These are phyloP conservation scores for Ennomos erosarius DNA, from an alignment of 2,888 invertebrate species.

Conservation along the genomic window DNA sequence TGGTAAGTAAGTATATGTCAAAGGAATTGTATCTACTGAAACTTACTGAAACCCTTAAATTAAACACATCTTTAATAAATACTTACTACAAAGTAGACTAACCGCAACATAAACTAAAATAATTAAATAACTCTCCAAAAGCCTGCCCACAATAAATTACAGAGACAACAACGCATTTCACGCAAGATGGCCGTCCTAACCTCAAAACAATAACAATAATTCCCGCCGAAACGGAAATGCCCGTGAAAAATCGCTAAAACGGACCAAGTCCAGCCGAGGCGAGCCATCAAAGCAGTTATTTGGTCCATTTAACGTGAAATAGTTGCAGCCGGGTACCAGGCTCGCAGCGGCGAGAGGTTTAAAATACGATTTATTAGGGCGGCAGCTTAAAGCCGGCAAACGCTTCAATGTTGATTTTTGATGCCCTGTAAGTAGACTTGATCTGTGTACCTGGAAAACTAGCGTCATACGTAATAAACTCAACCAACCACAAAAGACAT, in stretches of 20 bases:
- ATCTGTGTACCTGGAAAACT: too few species aligned
- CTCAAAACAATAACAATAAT: conserved; percentile 69
- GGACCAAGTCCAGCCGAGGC: conserved; percentile 60
- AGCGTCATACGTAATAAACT: too few species aligned
- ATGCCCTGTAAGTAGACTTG: conserved; percentile 43
- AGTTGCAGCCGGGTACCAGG: conserved; percentile 54
- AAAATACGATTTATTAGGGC: conserved; percentile 66
- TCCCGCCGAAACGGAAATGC: conserved; percentile 70
- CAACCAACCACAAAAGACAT: too few species aligned
- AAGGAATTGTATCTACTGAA: too few species aligned
- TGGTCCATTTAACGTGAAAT: conserved; percentile 82
- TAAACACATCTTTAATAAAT: too few species aligned
- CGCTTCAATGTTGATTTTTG: conserved; percentile 65
- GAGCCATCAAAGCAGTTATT: conserved; percentile 69
- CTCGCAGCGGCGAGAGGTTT: conserved; percentile 45
- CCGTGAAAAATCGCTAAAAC: conserved; percentile 72
- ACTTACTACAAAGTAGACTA: neutral
- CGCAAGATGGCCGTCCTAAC: conserved; percentile 27
- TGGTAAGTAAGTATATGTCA: too few species aligned
- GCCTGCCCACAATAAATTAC: conserved; percentile 9
- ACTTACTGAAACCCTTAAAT: too few species aligned
- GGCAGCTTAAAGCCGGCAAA: conserved; percentile 23
- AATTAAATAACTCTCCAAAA: neutral
- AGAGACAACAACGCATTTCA: conserved; percentile 8
- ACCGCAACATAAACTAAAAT: neutral